Evolutionary conservation across 2,888 invertebrate species (phyloP), one percentile per base, ranked within the genome.

Genomic region (Panopea generosa): DNA sequence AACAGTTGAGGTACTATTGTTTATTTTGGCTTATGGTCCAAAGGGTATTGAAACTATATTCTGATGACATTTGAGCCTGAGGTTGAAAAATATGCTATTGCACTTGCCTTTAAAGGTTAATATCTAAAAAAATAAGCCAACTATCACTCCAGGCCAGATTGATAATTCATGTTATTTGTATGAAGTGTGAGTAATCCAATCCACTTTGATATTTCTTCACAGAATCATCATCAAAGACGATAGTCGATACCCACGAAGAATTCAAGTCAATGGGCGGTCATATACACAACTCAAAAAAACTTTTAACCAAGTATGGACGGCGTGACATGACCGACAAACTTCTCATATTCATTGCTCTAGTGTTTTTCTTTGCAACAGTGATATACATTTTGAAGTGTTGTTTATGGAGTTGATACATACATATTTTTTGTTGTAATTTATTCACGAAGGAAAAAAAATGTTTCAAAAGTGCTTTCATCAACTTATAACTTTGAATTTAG

Each of bases 291-390:
- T 97, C 98, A 0, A 96, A 97, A 82, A 98, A 97, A 92, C 94
- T 99, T 9, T 93, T 99, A 52, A 97, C 97, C 67, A 99, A 99
- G 93, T 99, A 98, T 91, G 97, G 97, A 2, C 94, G 98, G 63
- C 94, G 99, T 43, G 99, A 99, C 93, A 96, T 97, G 82, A 99
- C 99, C 0, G 99, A 99, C 91, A 98, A 98, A 94, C 95, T 98
- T 69, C 94, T 99, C 9, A 92, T 92, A 49, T 87, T 92, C 45
- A 86, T 92, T n/a, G 92, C 92, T 22, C 75, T 92, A 0, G 85
- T 92, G 14, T 92, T 92, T 79, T 92, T 92, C 84, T 91, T 92
- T 84, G 96, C 96, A 16, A 97, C 97, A 85, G 97, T 98, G 53
- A 94, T 98, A 87, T 99, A 99, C 90, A 97, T 99, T 88, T 95